phyloP scores from a whole-genome alignment of 2,888 invertebrate species.

The Myopa testacea region DNA sequence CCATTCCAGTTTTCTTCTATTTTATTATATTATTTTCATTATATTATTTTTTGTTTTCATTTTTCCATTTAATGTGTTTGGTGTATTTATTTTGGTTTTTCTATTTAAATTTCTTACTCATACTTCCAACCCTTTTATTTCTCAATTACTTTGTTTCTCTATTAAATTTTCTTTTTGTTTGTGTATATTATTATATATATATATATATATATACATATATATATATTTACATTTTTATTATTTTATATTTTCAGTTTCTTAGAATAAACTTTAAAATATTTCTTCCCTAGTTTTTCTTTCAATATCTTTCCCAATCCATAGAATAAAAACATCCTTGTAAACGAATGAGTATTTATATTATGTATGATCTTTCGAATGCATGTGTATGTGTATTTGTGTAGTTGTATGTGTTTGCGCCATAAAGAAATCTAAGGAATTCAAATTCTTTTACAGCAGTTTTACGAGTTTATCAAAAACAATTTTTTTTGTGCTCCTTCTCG shows the following conservation, averaged over 20 bases:
- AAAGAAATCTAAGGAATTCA: constrained; percentile 22
- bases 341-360: background rate
- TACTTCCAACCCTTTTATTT: no score
- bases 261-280: no score
- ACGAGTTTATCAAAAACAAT: constrained; percentile 13
- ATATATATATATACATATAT: background rate
- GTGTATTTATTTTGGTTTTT: no score
- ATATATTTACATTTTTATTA: background rate
- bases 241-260: background rate
- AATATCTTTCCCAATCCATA: background rate
- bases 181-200: background rate
- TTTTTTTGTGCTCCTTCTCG: background rate
- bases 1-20: no score
- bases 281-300: background rate
- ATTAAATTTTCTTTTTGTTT: background rate
- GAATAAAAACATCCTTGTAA: background rate
- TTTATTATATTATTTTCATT: no score
- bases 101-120: no score
- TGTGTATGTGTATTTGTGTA: background rate
- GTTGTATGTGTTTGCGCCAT: background rate
- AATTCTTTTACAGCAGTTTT: constrained; percentile 29
- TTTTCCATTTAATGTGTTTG: no score
- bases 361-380: background rate
- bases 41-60: no score
- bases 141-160: no score